phyloP scores from a whole-genome alignment of 2,888 invertebrate species.

The Acanthosepion esculentum region DNA sequence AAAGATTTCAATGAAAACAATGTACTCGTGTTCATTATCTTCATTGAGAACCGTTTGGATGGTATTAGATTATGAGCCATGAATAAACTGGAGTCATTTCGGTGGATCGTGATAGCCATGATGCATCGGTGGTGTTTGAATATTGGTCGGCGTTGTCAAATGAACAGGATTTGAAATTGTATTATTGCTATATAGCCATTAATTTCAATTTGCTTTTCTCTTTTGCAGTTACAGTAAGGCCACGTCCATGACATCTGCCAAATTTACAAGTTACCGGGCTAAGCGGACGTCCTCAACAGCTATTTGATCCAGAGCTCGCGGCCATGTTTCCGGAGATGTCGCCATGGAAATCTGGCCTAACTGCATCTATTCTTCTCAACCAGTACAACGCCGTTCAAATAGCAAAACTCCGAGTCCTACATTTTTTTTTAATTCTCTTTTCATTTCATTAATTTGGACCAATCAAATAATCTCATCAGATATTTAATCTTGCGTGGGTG shows the following conservation, averaged over 20 bases:
- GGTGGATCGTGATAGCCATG: no score
- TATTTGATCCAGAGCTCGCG: neutral
- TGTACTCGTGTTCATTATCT: no score
- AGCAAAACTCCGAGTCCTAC: neutral
- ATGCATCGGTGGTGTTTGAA: no score
- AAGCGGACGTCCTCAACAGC: constrained; percentile 11
- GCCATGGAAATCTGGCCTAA: neutral
- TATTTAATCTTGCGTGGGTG: no score
- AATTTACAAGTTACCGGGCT: neutral
- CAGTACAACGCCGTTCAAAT: neutral
- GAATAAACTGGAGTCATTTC: no score
- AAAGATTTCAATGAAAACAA: no score
- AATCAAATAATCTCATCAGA: neutral
- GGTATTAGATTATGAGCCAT: no score
- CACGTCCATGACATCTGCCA: neutral
- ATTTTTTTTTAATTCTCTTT: neutral
- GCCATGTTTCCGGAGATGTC: neutral
- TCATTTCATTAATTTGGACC: neutral
- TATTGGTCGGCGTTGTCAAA: no score
- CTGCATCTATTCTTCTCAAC: neutral
- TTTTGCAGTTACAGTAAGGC: neutral
- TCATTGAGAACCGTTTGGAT: no score
- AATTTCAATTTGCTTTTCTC: neutral
- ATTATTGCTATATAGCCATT: no score
- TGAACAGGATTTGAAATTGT: no score